A percentile compares a stretch with the other conserved stretches of the same genome.
Evolutionary conservation across 2,888 invertebrate genomes (phyloP).

Genomic region (Acanthosepion lycidas): DNA sequence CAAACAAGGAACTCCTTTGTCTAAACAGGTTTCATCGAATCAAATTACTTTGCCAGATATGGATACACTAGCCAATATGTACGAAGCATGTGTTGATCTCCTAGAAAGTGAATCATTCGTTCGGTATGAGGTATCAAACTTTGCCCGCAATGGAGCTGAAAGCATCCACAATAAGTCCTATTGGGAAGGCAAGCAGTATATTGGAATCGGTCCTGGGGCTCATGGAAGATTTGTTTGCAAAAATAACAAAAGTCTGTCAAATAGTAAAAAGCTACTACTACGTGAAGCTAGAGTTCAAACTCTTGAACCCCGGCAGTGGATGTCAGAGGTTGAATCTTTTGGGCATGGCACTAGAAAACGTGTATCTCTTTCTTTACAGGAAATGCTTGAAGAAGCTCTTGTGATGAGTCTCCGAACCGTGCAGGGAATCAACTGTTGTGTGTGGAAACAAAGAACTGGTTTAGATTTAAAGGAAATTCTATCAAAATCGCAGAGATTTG

Average conservation of each 20-base stretch:
- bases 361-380: conserved; percentile 54
- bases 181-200: conserved; percentile 69
- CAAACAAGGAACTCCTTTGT: conserved; percentile 69
- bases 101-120: conserved; percentile 59
- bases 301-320: conserved; percentile 70
- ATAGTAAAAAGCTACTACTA: conserved; percentile 37
- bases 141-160: conserved; percentile 64
- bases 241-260: conserved; percentile 42
- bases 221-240: conserved; percentile 66
- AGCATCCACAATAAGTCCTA: conserved; percentile 66
- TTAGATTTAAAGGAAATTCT: conserved; percentile 49
- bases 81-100: conserved; percentile 58
- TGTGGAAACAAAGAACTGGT: conserved; percentile 40
- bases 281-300: conserved; percentile 70
- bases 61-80: conserved; percentile 67
- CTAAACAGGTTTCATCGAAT: conserved; percentile 59
- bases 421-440: conserved; percentile 56
- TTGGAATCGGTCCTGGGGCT: conserved; percentile 72
- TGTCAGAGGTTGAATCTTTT: conserved; percentile 69
- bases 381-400: conserved; percentile 61
- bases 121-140: conserved; percentile 72
- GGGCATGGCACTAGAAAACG: conserved; percentile 70
- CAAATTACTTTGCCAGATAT: conserved; percentile 54
- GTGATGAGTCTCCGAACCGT: conserved; percentile 60
- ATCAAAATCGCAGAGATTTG: conserved; percentile 49